Conservation (phyloP, 2,797 vertebrate species). For the Acrocephalus scirpaceus region DNA sequence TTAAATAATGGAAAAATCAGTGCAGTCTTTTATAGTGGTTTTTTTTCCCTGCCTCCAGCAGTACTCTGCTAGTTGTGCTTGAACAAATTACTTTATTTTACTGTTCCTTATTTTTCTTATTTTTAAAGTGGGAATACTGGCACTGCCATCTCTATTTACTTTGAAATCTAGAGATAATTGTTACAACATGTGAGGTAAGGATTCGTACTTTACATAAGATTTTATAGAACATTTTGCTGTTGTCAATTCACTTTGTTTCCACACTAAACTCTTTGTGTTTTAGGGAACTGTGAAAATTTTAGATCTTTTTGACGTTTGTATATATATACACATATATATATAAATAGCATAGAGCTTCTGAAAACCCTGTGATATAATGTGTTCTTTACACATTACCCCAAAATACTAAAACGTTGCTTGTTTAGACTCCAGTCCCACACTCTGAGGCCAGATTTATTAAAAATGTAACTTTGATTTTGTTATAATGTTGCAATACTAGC, state of each 20-base stretch:
- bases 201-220: background rate
- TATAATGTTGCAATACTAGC: background rate
- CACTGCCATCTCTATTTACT: background rate
- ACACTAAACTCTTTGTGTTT: background rate
- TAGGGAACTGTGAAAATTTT: background rate
- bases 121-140: background rate
- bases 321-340: too few relatives aligned
- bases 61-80: background rate
- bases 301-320: background rate
- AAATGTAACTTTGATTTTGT: background rate
- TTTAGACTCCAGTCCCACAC: background rate
- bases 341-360: fast-evolving
- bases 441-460: background rate
- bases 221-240: background rate
- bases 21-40: background rate
- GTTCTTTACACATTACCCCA: background rate
- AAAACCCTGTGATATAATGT: background rate
- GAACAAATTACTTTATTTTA: background rate
- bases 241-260: background rate
- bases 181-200: background rate
- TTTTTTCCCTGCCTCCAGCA: background rate
- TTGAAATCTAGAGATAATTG: background rate
- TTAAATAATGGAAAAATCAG: background rate
- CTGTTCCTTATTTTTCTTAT: background rate
- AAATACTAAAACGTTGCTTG: background rate